Conservation (phyloP, 92 coral and sea anemone species). For the Diadumene lineata region DNA sequence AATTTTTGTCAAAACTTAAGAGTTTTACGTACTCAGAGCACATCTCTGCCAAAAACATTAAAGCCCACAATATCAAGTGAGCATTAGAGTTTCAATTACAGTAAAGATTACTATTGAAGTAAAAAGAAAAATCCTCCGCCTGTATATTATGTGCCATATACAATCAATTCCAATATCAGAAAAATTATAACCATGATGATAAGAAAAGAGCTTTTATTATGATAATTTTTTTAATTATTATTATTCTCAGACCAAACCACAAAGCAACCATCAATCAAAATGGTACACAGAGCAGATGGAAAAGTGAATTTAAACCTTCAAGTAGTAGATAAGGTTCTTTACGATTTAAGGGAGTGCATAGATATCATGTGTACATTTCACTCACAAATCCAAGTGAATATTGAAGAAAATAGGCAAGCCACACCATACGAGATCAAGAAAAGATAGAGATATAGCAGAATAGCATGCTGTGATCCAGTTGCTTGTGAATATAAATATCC, state of each 20-base stretch:
- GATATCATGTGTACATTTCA: not conserved
- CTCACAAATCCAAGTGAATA: not conserved
- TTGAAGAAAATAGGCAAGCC: not conserved
- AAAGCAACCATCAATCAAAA: slow-evolving; percentile 26
- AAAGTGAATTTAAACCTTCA: not conserved
- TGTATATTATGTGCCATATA: no score
- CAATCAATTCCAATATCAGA: slow-evolving; percentile 15
- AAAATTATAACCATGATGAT: slow-evolving; percentile 8
- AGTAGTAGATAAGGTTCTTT: not conserved
- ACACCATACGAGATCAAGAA: no score
- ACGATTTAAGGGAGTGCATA: not conserved
- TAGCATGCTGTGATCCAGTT: slow-evolving; percentile 22
- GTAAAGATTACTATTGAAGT: not conserved
- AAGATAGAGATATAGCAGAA: slow-evolving; percentile 15
- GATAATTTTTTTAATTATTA: slow-evolving; percentile 22
- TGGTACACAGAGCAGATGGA: not conserved
- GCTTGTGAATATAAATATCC: slow-evolving; percentile 30
- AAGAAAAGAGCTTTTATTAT: slow-evolving; percentile 23
- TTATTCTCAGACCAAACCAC: slow-evolving; percentile 35
- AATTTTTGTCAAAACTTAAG: no score
- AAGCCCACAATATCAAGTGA: no score
- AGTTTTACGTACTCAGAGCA: no score
- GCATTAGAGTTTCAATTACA: not conserved
- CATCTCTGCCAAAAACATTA: no score
- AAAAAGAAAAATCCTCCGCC: not conserved